Conservation (phyloP, 2,888 invertebrate species). For the Rhabditoides inermis region DNA sequence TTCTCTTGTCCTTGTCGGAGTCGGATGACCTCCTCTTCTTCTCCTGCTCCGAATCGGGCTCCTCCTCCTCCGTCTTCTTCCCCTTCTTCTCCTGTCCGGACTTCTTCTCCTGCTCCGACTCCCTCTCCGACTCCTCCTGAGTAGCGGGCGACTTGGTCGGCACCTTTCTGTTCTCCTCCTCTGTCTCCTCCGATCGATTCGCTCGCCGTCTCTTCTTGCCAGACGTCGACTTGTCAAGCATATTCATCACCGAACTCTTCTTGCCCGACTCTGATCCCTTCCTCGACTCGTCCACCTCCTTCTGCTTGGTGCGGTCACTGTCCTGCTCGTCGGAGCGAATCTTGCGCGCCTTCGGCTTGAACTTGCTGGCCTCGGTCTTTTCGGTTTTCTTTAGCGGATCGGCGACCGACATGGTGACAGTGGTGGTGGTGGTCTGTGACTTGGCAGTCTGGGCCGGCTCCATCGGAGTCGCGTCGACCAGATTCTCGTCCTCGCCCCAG, state of each 20-base stretch:
- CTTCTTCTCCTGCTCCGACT: not conserved
- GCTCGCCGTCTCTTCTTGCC: not conserved
- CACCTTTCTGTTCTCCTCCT: not conserved
- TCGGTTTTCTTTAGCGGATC: too few species aligned
- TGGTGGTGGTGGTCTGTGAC: too few species aligned
- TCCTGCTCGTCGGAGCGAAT: too few species aligned
- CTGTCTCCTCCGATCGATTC: not conserved
- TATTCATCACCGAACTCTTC: not conserved
- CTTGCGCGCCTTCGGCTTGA: too few species aligned
- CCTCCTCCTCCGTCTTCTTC: not conserved
- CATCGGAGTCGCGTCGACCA: too few species aligned
- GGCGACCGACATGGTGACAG: too few species aligned
- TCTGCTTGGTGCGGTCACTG: too few species aligned
- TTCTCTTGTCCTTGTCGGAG: not conserved
- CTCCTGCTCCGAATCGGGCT: not conserved
- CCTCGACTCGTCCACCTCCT: not conserved
- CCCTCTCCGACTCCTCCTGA: not conserved
- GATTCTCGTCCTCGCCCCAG: too few species aligned
- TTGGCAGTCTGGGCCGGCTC: too few species aligned
- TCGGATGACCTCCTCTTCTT: not conserved
- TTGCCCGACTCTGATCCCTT: not conserved
- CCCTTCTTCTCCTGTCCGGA: not conserved
- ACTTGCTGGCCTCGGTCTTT: too few species aligned
- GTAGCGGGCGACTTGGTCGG: not conserved
- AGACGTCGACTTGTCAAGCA: not conserved